Conservation (phyloP, 2,797 vertebrate species). For the Falco columbarius region DNA sequence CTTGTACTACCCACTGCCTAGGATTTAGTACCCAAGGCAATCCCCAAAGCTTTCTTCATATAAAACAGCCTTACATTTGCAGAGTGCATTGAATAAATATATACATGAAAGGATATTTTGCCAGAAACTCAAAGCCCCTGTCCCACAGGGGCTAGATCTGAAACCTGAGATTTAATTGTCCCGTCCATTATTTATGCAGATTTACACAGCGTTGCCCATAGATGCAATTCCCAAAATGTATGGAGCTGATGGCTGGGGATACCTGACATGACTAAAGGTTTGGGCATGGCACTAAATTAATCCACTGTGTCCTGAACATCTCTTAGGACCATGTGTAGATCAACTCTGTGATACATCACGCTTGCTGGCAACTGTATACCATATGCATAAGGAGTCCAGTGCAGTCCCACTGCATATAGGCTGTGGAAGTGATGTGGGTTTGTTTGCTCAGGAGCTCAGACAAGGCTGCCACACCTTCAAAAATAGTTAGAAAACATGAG, state of each 20-base stretch:
- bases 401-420: fast-evolving
- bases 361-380: not conserved
- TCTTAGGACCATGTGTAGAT: not conserved
- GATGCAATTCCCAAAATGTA: not conserved
- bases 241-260: not conserved
- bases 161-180: not conserved
- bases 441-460: not conserved
- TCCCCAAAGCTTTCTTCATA: not conserved
- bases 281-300: not conserved
- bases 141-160: not conserved
- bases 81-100: not conserved
- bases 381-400: not conserved
- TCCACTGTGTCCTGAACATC: not conserved
- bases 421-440: not conserved
- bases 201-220: not conserved
- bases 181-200: not conserved
- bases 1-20: not conserved
- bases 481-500: not conserved
- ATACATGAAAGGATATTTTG: not conserved
- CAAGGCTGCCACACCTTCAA: not conserved
- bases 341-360: not conserved
- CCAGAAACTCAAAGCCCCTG: not conserved
- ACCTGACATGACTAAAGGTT: not conserved
- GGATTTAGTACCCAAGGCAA: not conserved
- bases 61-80: not conserved